Base-by-base conservation (phyloP, 2,113 vertebrate genomes). In the Nyctibius bracteatus region DNA sequence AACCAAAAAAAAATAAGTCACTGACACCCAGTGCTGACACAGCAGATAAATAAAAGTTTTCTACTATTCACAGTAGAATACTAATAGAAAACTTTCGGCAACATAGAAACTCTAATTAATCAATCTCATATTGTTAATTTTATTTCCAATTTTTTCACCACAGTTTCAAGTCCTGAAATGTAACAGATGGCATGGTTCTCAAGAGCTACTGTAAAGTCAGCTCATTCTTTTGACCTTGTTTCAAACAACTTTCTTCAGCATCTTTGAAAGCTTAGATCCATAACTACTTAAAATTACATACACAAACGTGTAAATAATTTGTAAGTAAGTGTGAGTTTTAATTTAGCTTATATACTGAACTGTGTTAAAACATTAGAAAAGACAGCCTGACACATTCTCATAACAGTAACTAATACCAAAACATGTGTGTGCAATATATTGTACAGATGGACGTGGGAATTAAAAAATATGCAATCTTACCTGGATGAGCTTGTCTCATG, bases 401-500 rank as follows among this genome's bases (percentile, higher is more conserved):
- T 47, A 72, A 39, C 7, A 54, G 35, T 23, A 73, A 58, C 28
- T 35, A 66, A 47, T 39, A 70, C 4, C 24, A 63, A 52, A 81
- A 18, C 0, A 2, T 1, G 3, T 6, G 7, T 16, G 10, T 35
- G 52, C 15, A 83, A 62, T 58, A 2, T 6, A 58, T 41, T 77
- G 62, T 62, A 37, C 8, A 39, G 46, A 65, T 3, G 8, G 9
- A 37, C 22, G 49, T 0, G 0, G 25, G 10, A 70, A 90, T 52
- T 31, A 68, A 94, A 96, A 67, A 82, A 31, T 7, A 67, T 0
- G 2, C 8, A 46, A 18, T 66, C 84, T 96, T 98, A 99, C 99
- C 99, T 98, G 99, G 99, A 94, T 99, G 99, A 94, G 99, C 99
- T 84, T 99, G 99, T 90, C 99, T 98, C 99, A 99, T 99, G 93